Conservation (phyloP, 2,797 vertebrate species). For the Diplodus sargus region DNA sequence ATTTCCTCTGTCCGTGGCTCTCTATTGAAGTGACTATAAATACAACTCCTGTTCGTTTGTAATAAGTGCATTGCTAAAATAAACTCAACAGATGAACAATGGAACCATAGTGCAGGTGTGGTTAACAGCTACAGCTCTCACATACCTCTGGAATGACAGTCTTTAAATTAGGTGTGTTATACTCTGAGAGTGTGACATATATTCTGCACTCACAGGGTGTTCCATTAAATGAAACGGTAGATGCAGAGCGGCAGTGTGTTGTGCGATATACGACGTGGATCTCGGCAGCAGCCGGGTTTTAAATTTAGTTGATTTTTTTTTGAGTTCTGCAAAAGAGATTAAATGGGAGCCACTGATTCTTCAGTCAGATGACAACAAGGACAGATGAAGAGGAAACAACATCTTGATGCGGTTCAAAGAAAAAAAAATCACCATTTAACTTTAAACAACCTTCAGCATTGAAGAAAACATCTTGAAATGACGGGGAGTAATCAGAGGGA, state of each 20-base stretch:
- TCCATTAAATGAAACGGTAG: background rate
- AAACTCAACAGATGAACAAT: background rate
- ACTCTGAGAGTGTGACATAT: too few relatives aligned
- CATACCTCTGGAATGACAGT: too few relatives aligned
- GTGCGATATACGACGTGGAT: background rate
- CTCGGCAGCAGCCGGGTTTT: background rate
- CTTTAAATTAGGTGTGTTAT: too few relatives aligned
- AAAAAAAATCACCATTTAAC: background rate
- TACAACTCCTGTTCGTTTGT: background rate
- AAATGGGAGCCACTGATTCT: too few relatives aligned
- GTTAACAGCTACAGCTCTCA: background rate
- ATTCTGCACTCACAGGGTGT: background rate
- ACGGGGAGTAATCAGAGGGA: background rate
- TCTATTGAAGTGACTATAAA: background rate
- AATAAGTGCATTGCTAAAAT: background rate
- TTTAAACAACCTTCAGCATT: background rate
- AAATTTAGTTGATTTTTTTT: too few relatives aligned
- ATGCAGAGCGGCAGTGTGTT: background rate
- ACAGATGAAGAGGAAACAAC: too few relatives aligned
- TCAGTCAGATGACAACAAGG: too few relatives aligned
- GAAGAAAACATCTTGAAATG: background rate
- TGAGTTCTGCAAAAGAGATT: too few relatives aligned
- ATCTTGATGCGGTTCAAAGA: background rate
- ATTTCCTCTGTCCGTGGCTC: too few relatives aligned
- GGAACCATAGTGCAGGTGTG: background rate